phyloP scores from a whole-genome alignment of 2,113 vertebrate genomes.

The Suncus etruscus region DNA sequence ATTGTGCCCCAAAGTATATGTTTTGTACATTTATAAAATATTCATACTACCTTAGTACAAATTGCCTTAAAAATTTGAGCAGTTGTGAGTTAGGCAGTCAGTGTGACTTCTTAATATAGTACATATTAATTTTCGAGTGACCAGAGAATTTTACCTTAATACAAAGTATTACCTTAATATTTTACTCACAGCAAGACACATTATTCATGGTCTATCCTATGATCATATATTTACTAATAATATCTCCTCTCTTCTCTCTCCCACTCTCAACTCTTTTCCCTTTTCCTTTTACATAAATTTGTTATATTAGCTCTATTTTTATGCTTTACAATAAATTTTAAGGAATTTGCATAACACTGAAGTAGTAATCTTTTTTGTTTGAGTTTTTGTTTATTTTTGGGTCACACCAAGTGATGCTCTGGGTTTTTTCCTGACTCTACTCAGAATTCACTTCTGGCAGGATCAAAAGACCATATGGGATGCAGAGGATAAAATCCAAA shows the following conservation, averaged over 20 bases:
- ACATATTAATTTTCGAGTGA: constrained; percentile 40
- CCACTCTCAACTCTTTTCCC: neutral
- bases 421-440: no score
- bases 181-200: constrained; percentile 35
- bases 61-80: neutral
- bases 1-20: no score
- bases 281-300: neutral
- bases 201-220: neutral
- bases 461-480: no score
- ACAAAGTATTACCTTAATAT: neutral
- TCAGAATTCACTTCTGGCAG: no score
- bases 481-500: no score
- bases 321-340: neutral
- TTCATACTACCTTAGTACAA: neutral
- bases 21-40: neutral
- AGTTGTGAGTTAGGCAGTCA: neutral
- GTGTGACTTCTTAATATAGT: neutral
- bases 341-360: neutral
- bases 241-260: neutral
- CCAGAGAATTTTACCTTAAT: constrained; percentile 17
- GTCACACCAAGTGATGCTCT: no score
- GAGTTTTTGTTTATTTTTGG: no score
- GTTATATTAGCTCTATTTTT: neutral
- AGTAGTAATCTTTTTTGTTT: constrained; percentile 17
- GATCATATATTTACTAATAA: neutral